Evolutionary conservation across 2,797 vertebrate species (phyloP), one percentile per base, ranked within the genome.

Genomic region (Rhinoraja longicauda): DNA sequence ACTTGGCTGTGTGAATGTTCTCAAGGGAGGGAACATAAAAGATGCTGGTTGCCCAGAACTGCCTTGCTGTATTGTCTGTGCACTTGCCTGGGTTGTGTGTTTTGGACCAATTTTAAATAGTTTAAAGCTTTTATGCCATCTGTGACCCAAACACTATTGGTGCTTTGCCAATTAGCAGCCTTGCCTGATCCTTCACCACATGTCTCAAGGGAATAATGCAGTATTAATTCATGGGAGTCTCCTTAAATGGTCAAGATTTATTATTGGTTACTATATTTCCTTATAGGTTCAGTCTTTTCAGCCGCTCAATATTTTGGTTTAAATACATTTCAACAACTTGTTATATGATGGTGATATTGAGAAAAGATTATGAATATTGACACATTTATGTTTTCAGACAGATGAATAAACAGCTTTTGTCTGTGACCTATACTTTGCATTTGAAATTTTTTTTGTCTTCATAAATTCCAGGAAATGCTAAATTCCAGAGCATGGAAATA

Each of bases 371-470:
- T 92, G 39, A 73, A 57, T 92, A 53, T 70, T 90, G 88, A 24
- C 8, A 17, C 86, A 39, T 73, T 53, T 75, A 53, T 75, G 29
- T 75, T 92, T 53, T 29, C 39, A 92, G 13, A 92, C 70, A 57
- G 45, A 62, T 26, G 39, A 75, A 73, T 67, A 92, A 92, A 92
- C 26, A 29, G 45, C 70, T 92, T 91, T 91, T 75, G 70, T 92
- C 90, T 75, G 90, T 57, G 70, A 92, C 39, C 19, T 8, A 32
- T 53, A 92, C 26, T 92, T 91, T 67, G 15, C 84, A 53, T 92
- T 75, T 92, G 15, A 15, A 64, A 26, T 39, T 95, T 81, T 62
- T 94, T 94, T 94, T 93, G 94, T 95, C 96, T 95, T 95, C 95
- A 96, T 93, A 94, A 95, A 93, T 86, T 90, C 92, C 91, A 94